Conservation (phyloP, 1,140 invertebrate species). For the Meloidogyne exigua region DNA sequence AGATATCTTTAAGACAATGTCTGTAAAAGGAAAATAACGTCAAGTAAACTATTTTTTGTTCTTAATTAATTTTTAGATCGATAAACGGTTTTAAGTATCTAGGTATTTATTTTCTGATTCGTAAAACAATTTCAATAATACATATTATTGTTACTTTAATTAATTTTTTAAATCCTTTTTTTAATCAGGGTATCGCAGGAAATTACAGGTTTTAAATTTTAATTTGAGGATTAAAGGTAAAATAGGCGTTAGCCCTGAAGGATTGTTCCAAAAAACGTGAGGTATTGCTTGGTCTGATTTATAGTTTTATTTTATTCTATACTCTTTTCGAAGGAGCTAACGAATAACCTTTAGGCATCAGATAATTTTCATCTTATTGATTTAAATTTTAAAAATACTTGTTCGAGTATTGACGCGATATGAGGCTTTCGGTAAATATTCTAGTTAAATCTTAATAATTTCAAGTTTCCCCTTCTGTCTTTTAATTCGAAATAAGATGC, state of each 20-base stretch:
- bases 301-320: background rate
- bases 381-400: conserved; percentile 1
- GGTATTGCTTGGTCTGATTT: too few relatives aligned
- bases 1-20: background rate
- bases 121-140: background rate
- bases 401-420: background rate
- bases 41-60: too few relatives aligned
- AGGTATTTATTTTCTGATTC: background rate
- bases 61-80: background rate
- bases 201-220: too few relatives aligned
- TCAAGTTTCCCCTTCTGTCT: too few relatives aligned
- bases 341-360: too few relatives aligned
- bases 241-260: too few relatives aligned
- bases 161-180: background rate
- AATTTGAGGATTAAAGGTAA: too few relatives aligned
- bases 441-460: too few relatives aligned
- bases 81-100: background rate
- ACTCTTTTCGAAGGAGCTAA: too few relatives aligned
- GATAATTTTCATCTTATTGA: background rate
- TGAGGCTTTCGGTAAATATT: background rate
- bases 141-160: background rate
- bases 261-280: too few relatives aligned
- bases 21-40: background rate
- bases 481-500: too few relatives aligned
- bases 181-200: background rate